Conservation (phyloP, 2,113 vertebrate genomes). For the Zeus faber region DNA sequence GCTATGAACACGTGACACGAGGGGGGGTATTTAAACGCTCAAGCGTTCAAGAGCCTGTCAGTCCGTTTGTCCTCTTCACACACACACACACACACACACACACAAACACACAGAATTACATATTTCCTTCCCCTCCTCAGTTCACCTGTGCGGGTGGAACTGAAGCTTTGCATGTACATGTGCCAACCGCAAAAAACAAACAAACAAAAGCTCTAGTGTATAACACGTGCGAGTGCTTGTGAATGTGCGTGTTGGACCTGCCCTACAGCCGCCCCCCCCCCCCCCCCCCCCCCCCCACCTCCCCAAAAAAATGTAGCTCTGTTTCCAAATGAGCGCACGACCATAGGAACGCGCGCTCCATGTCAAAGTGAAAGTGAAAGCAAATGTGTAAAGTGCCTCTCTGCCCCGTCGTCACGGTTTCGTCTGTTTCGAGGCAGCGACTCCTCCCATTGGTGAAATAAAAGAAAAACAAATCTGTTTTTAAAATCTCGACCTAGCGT, state of each 20-base stretch:
- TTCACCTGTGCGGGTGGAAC: slow-evolving; percentile 67
- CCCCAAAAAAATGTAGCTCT: slow-evolving; percentile 51
- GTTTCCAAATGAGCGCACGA: slow-evolving; percentile 10
- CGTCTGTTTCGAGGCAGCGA: slow-evolving; percentile 27
- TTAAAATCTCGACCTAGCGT: slow-evolving; percentile 31
- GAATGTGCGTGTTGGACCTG: slow-evolving; percentile 38
- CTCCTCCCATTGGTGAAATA: slow-evolving; percentile 49
- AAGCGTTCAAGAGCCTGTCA: slow-evolving; percentile 76
- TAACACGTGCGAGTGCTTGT: slow-evolving; percentile 23
- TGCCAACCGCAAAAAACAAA: slow-evolving; percentile 79
- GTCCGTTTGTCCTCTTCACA: slow-evolving; percentile 41
- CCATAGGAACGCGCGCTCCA: slow-evolving; percentile 28
- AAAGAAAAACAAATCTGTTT: slow-evolving; percentile 47
- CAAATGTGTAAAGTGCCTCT: slow-evolving; percentile 67
- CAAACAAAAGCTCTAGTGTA: slow-evolving; percentile 43
- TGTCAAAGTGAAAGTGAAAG: slow-evolving; percentile 38
- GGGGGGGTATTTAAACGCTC: slow-evolving; percentile 72
- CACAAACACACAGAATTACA: slow-evolving; percentile 17
- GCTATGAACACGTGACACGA: slow-evolving; percentile 82
- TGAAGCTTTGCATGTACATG: slow-evolving; percentile 93
- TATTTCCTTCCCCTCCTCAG: slow-evolving; percentile 56
- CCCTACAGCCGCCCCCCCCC: too few species aligned
- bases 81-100: too few species aligned
- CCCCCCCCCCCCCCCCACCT: background rate
- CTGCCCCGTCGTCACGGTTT: slow-evolving; percentile 38